Base-by-base conservation (phyloP, 2,888 invertebrate species). In the Hydrotaea diabolus region DNA sequence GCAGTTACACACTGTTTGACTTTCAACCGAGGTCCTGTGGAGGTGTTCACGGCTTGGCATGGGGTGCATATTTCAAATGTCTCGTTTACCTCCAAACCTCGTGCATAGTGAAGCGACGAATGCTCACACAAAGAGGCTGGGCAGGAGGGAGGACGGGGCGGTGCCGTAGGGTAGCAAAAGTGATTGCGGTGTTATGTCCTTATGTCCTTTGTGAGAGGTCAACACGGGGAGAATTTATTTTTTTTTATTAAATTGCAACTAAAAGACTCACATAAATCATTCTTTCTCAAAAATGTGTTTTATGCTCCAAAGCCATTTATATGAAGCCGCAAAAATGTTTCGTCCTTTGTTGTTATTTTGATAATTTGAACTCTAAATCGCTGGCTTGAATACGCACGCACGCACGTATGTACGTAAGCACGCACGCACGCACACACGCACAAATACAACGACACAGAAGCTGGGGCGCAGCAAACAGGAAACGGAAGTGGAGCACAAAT, bases 241-340 rank as follows among this genome's bases (percentile, higher is more conserved):
- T 55, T 55, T 21, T 55, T 15, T 26, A 59, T 23, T 59, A 59
- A 59, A 59, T 59, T 26, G 59, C 59, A 59, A 26, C 26, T 23
- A 59, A 59, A 59, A 59, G 23, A 59, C 59, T 59, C 23, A 59
- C 59, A 59, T 59, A 59, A 59, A 59, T 59, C 59, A 59, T 59
- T 21, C 59, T 59, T 59, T 26, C 26, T 59, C 23, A 8, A 23
- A 59, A 55, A 19, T 55, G 26, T 59, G 15, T 26, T 4, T 26
- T 23, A 26, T 8, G 59, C 59, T 59, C 26, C 59, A 59, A 59
- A 59, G 26, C 3, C 59, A 59, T 59, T 59, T 59, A 59, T 59
- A 59, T 15, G 21, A 59, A 59, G 26, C 59, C 59, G 26, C 59
- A 59, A 23, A 26, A 59, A 23, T 26, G 26, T 21, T 57, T 57